phyloP scores from a whole-genome alignment of 2,113 vertebrate genomes.

The Halichoeres trimaculatus region DNA sequence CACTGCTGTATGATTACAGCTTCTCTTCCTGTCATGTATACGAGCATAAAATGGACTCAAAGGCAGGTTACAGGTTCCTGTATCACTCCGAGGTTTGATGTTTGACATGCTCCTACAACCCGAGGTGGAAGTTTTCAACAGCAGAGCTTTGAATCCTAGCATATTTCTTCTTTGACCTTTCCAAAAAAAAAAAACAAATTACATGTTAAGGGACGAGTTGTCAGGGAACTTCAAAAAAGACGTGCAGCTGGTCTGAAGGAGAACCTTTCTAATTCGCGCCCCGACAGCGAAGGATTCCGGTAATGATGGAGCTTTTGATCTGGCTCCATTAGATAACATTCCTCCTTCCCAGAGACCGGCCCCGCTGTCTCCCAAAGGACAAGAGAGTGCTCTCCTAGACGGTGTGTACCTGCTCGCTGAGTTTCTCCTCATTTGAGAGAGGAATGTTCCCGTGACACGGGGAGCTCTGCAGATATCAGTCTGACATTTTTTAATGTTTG shows the following conservation, averaged over 20 bases:
- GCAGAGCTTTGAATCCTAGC: conserved; percentile 44
- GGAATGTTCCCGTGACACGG: conserved; percentile 14
- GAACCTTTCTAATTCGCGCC: conserved; percentile 59
- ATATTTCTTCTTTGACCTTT: conserved; percentile 71
- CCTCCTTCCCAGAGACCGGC: conserved; percentile 61
- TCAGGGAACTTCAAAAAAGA: conserved; percentile 54
- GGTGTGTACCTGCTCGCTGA: conserved; percentile 25
- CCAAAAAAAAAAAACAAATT: conserved; percentile 32
- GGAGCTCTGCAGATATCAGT: conserved; percentile 6
- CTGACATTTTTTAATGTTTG: conserved; percentile 28
- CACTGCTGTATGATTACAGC: conserved; percentile 6
- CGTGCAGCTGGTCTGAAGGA: conserved; percentile 47
- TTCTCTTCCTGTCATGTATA: conserved; percentile 26
- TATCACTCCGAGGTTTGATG: conserved; percentile 34
- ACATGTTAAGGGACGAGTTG: conserved; percentile 54
- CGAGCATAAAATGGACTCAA: conserved; percentile 28
- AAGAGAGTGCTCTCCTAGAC: conserved; percentile 37
- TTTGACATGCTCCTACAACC: conserved; percentile 44
- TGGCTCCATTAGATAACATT: conserved; percentile 73
- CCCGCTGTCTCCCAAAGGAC: conserved; percentile 60
- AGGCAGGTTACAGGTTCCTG: conserved; percentile 17
- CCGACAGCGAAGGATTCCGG: conserved; percentile 52
- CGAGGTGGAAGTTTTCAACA: conserved; percentile 9
- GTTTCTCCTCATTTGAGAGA: conserved; percentile 23
- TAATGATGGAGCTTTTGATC: conserved; percentile 76